Percentiles rank a stretch among this genome's conserved stretches.
Evolutionary conservation across 2,888 invertebrate genomes (phyloP).

Genomic region (Agrochola lota): DNA sequence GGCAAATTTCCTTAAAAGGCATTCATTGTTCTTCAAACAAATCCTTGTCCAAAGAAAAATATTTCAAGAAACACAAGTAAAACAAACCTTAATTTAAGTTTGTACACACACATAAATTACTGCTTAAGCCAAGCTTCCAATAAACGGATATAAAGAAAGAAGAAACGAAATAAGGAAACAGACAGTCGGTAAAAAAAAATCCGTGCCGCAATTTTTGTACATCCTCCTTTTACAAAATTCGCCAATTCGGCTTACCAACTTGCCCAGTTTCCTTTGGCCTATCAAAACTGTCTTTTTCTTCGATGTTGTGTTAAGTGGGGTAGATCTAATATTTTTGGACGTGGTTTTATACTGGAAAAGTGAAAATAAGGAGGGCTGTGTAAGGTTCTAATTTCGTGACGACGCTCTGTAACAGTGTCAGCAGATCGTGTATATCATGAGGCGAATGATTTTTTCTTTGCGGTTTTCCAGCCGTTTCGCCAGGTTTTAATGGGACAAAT

Average conservation of each 20-base stretch:
- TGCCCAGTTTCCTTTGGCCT: conserved; percentile 75
- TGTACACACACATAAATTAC: conserved; percentile 84
- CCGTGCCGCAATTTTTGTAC: conserved; percentile 81
- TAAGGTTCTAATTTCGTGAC: conserved; percentile 81
- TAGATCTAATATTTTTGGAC: conserved; percentile 72
- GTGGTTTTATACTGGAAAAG: conserved; percentile 77
- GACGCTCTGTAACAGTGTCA: conserved; percentile 74
- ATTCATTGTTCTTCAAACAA: conserved; percentile 22
- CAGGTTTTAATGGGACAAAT: conserved; percentile 60
- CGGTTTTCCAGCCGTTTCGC: conserved; percentile 47
- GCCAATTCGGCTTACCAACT: conserved; percentile 75
- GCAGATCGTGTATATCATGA: conserved; percentile 71
- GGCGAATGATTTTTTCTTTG: conserved; percentile 69
- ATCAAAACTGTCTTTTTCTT: conserved; percentile 64
- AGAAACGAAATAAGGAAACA: conserved; percentile 86
- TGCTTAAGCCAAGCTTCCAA: conserved; percentile 82
- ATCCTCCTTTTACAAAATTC: conserved; percentile 79
- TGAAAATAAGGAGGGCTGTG: conserved; percentile 82
- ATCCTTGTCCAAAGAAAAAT: conserved; percentile 33
- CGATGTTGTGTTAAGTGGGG: conserved; percentile 63
- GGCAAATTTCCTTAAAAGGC: neutral
- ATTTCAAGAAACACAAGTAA: conserved; percentile 48
- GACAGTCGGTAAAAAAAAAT: conserved; percentile 78
- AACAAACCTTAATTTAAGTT: conserved; percentile 68
- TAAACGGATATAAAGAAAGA: conserved; percentile 82